Conservation (phyloP, 2,888 invertebrate genomes). For the Linnaemya vulpina region DNA sequence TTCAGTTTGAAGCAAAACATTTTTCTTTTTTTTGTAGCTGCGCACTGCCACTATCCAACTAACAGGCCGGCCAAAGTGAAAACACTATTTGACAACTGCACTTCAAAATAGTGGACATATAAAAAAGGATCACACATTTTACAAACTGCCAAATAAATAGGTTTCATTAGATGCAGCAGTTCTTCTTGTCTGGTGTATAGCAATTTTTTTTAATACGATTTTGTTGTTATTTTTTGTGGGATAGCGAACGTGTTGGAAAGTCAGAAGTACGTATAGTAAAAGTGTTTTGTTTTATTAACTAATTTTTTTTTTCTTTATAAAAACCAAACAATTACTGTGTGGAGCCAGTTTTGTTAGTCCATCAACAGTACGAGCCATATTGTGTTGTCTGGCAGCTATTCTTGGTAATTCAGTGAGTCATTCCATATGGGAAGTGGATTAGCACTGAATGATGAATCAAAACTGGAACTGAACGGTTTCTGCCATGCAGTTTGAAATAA, state of each 20-base stretch:
- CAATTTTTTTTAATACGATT: neutral
- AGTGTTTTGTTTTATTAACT: neutral
- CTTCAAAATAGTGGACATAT: slow-evolving; percentile 54
- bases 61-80: slow-evolving; percentile 32
- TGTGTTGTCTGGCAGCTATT: neutral
- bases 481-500: no score
- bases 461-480: no score
- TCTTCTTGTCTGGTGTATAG: slow-evolving; percentile 5
- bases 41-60: slow-evolving; percentile 7
- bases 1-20: slow-evolving; percentile 16
- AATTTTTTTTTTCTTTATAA: neutral
- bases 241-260: neutral
- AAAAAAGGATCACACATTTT: slow-evolving; percentile 3
- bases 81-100: slow-evolving; percentile 63
- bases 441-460: no score
- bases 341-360: slow-evolving; percentile 44
- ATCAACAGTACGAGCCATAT: slow-evolving; percentile 13
- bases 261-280: neutral
- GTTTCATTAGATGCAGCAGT: slow-evolving; percentile 3
- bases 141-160: neutral
- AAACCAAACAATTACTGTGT: slow-evolving; percentile 32
- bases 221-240: neutral
- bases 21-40: slow-evolving; percentile 34
- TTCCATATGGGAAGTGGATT: neutral
- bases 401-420: neutral